These are phyloP conservation scores for Rhagonycha lutea DNA, from an alignment of 2,888 invertebrate species.

Conservation along the genomic window DNA sequence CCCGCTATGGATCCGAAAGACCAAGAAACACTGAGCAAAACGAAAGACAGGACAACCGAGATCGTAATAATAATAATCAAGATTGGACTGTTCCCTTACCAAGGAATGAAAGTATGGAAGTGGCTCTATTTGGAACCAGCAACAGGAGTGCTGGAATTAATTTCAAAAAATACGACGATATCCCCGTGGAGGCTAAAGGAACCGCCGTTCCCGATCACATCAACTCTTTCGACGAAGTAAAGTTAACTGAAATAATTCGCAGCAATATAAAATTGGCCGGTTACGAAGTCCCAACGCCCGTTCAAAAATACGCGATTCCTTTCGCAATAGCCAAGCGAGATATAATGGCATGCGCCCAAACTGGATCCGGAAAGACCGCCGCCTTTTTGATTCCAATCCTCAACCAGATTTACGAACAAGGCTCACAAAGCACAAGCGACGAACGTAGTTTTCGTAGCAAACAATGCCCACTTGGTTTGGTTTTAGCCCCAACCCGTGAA, in stretches of 20 bases:
- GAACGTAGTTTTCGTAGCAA: slow-evolving; percentile 70
- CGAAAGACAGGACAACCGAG: no score
- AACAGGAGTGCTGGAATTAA: slow-evolving; percentile 80
- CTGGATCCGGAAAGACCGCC: slow-evolving; percentile 88
- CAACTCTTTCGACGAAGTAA: slow-evolving; percentile 81
- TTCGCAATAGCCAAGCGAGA: slow-evolving; percentile 92
- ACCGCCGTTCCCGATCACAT: slow-evolving; percentile 83
- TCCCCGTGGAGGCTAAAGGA: slow-evolving; percentile 99
- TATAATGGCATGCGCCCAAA: slow-evolving; percentile 97
- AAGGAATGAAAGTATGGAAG: slow-evolving; percentile 69
- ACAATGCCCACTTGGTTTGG: slow-evolving; percentile 94
- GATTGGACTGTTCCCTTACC: no score
- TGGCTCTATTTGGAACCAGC: slow-evolving; percentile 85
- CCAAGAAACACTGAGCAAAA: no score
- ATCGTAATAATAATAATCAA: no score
- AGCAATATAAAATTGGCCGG: slow-evolving; percentile 84
- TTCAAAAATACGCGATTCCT: slow-evolving; percentile 99
- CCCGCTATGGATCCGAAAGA: no score
- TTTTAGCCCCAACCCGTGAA: slow-evolving; percentile 97
- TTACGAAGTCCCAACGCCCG: slow-evolving; percentile 93
- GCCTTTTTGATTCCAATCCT: slow-evolving; percentile 98
- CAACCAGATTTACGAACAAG: slow-evolving; percentile 94
- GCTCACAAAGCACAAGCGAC: slow-evolving; percentile 62
- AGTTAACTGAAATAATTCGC: slow-evolving; percentile 94
- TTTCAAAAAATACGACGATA: slow-evolving; percentile 93